Evolutionary conservation across 2,888 invertebrate species (phyloP).

Genomic region (Eilema depressum): DNA sequence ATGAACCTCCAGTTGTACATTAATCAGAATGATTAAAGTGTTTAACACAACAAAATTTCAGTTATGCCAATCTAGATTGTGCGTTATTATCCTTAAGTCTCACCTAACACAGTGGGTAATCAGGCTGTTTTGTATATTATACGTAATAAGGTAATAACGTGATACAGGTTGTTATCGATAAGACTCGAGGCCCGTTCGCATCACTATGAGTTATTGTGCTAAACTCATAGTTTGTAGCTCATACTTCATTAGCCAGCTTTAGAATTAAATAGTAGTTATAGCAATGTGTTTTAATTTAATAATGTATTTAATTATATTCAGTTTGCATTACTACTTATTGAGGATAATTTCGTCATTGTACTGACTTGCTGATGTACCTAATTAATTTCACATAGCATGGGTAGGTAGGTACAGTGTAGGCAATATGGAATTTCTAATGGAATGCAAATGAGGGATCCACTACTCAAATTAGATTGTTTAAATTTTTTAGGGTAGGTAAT

Average conservation of each 20-base stretch:
- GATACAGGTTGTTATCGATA: conserved; percentile 45
- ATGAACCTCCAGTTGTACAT: background rate
- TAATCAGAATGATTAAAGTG: background rate
- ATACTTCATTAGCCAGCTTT: conserved; percentile 73
- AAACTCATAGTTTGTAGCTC: conserved; percentile 85
- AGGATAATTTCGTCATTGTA: conserved; percentile 54
- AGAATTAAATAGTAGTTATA: conserved; percentile 59
- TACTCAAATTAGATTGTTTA: too few relatives aligned
- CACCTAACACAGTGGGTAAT: conserved; percentile 21
- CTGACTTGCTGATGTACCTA: conserved; percentile 36
- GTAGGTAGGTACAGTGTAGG: background rate
- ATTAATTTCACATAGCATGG: background rate
- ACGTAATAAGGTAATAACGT: conserved; percentile 20
- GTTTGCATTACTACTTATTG: conserved; percentile 59
- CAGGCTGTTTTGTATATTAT: conserved; percentile 22
- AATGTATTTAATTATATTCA: conserved; percentile 52
- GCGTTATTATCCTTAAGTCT: conserved; percentile 26
- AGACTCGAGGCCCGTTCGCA: conserved; percentile 69
- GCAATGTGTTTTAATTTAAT: conserved; percentile 61
- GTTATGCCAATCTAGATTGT: background rate
- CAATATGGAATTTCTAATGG: background rate
- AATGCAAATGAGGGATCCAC: background rate
- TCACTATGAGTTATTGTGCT: conserved; percentile 87
- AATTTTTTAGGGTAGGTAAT: too few relatives aligned
- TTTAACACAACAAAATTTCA: background rate